Evolutionary conservation across 2,888 invertebrate species (phyloP), one percentile per base, ranked within the genome.

Genomic region (Cosmia trapezina): DNA sequence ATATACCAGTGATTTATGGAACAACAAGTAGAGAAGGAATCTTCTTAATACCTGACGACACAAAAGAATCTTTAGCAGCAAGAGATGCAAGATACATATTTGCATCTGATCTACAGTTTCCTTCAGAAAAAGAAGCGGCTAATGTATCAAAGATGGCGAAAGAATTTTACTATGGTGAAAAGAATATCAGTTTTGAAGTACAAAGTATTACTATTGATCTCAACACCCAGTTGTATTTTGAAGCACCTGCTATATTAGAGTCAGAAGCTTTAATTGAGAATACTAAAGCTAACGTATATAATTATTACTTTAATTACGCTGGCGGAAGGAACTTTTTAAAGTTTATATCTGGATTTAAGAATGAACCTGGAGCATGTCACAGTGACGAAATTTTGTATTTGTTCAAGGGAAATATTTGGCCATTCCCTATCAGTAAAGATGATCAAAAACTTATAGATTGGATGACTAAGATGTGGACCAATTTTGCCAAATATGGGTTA

Each of bases 401-500:
- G 61, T 96, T 95, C 53, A 89, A 92, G 49, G 89, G 89, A 4
- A 85, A 86, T 41, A 57, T 94, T 12, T 91, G 93, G 88, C 93
- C 94, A 0, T 92, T 93, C 37, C 73, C 84, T n/a, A 89, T 93
- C 12, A 91, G 75, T 60, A 70, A 87, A 49, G 80, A 87, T 51
- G 96, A 96, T 83, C 81, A 80, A 37, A 82, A 83, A 74, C 85
- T 94, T 43, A 93, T 96, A 43, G 87, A 94, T 22, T 86, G 85
- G 78, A 91, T 96, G 86, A 94, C 95, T 3, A 89, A 87, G 60
- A 83, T 95, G 86, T 96, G 96, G 96, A 94, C 92, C 0, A 93
- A 96, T 81, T 96, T 96, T 78, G 96, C 95, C 6, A 95, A 95
- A 89, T 92, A 92, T 78, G 93, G 95, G 96, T 96, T 85, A 22